Conservation (phyloP, 2,113 vertebrate species). For the Oplegnathus fasciatus region DNA sequence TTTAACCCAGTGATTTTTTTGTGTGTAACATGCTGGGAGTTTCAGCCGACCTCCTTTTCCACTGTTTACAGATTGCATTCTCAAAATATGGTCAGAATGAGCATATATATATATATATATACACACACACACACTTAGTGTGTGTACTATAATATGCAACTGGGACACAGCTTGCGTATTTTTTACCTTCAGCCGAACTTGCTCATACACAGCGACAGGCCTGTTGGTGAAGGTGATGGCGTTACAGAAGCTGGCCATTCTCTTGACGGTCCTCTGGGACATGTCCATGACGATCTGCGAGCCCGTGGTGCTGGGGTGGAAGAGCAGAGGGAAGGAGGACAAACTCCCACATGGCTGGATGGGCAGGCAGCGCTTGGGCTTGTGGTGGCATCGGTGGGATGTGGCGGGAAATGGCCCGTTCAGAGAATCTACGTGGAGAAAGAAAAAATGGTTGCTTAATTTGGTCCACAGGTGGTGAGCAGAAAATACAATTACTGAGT, state of each 20-base stretch:
- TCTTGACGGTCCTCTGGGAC: conserved; percentile 93
- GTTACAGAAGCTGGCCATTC: conserved; percentile 98
- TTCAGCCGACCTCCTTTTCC: neutral
- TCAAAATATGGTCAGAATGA: neutral
- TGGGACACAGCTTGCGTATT: neutral
- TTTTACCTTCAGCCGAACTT: conserved; percentile 94
- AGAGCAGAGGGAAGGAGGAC: conserved; percentile 91
- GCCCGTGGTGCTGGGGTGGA: conserved; percentile 96
- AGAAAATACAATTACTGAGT: conserved; percentile 6
- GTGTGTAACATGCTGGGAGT: neutral
- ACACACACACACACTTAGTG: too few species aligned
- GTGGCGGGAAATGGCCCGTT: conserved; percentile 89
- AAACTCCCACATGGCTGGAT: conserved; percentile 86
- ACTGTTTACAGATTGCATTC: neutral
- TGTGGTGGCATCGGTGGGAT: conserved; percentile 93
- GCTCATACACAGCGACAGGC: conserved; percentile 93
- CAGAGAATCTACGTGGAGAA: conserved; percentile 87
- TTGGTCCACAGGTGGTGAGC: neutral
- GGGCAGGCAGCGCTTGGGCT: conserved; percentile 92
- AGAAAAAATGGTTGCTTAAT: conserved; percentile 1
- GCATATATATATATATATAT: too few species aligned
- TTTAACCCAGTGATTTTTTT: neutral
- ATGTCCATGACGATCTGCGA: conserved; percentile 97
- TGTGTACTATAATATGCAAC: neutral
- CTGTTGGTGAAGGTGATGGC: conserved; percentile 98